Percentiles rank a stretch among this genome's conserved stretches.
Evolutionary conservation across 2,797 vertebrate genomes (phyloP).

Genomic region (Phataginus tricuspis): DNA sequence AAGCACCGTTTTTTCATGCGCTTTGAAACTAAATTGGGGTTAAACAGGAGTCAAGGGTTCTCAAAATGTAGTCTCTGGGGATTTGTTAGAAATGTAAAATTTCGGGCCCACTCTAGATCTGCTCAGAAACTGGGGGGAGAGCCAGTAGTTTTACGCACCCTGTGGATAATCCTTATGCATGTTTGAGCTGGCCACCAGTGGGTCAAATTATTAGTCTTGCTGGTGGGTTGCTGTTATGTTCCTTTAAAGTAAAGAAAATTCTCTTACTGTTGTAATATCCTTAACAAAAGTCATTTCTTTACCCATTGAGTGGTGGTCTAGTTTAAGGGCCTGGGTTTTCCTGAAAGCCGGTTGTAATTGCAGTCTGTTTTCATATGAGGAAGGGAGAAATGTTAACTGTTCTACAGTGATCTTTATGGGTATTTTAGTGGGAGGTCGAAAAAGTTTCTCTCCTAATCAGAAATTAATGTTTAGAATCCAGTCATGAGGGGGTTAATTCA

Average conservation of each 20-base stretch:
- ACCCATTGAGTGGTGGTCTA: conserved; percentile 59
- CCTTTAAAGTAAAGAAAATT: conserved; percentile 33
- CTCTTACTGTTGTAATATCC: conserved; percentile 35
- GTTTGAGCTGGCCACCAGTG: background rate
- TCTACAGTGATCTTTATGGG: conserved; percentile 62
- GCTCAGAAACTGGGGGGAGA: background rate
- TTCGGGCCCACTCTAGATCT: too few species aligned
- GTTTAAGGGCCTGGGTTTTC: conserved; percentile 58
- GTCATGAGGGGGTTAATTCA: conserved; percentile 26
- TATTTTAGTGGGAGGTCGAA: conserved; percentile 38
- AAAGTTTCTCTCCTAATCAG: conserved; percentile 51
- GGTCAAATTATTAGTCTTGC: background rate
- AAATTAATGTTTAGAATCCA: conserved; percentile 66
- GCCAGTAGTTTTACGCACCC: background rate
- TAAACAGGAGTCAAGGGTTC: conserved; percentile 29
- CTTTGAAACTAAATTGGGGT: conserved; percentile 50
- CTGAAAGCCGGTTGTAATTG: conserved; percentile 20
- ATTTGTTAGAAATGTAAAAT: background rate
- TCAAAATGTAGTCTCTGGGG: background rate
- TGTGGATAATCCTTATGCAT: fast-evolving
- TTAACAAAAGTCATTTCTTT: conserved; percentile 33
- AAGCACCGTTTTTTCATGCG: conserved; percentile 76
- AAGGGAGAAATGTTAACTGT: conserved; percentile 51
- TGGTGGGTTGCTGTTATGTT: background rate
- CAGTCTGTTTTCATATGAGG: conserved; percentile 49